Evolutionary conservation across 2,888 invertebrate species (phyloP), one percentile per base, ranked within the genome.

Genomic region (Ichneumoninae sp.): DNA sequence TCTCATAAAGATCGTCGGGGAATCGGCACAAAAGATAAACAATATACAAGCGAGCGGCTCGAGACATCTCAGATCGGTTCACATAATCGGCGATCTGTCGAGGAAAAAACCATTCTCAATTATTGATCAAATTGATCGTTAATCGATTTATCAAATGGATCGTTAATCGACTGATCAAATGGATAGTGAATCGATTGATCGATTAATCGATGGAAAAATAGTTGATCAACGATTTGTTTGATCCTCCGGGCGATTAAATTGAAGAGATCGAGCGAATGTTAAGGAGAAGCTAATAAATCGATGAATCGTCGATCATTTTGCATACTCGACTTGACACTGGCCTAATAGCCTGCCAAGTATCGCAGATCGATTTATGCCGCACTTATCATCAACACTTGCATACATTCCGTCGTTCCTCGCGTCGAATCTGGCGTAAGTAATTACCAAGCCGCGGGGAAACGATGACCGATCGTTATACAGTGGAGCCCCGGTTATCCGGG

Each of bases 401-500:
- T 50, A 8, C 16, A 22, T 22, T n/a, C 57, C 30, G 19, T 47
- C 68, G 33, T 26, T 33, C 19, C 30, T 30, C 57, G n/a, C 10
- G 47, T 54, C 10, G 54, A 68, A 74, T 74, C 16, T 36, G 66
- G 71, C 54, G 40, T 54, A 73, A 81, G 60, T 68, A 80, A 40
- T 79, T 57, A 81, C 57, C 47, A 36, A 74, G 66, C 74, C 80
- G 47, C 68, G 44, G 33, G 44, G 57, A 80, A 73, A 74, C 73
- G 66, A 81, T 81, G 80, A 81, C 57, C 57, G 80, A 81, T 68
- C 80, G 68, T 57, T 57, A 19, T 40, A 13, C 19, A 57, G 44
- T 8, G 19, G 36, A 47, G 16, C 44, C 44, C 5, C 44, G 16
- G 44, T 47, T 13, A 47, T 10, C 40, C 40, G 40, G 10, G 40